A percentile compares a stretch with the other conserved stretches of the same genome.
phyloP scores from a whole-genome alignment of 2,113 vertebrate species.

The Acrocephalus kingi region DNA sequence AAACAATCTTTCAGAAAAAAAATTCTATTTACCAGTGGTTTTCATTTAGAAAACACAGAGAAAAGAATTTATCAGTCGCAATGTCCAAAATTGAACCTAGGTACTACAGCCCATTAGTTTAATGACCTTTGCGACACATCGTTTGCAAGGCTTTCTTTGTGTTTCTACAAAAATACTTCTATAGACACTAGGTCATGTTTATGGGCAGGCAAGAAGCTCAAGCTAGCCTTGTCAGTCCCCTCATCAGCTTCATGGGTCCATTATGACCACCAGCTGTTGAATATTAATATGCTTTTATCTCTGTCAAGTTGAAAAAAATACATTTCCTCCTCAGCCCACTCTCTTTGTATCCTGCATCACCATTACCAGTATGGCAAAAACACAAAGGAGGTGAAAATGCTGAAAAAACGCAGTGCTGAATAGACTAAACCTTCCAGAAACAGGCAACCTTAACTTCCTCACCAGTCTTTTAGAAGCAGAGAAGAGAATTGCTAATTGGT shows the following conservation, averaged over 20 bases:
- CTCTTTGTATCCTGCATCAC: neutral
- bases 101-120: neutral
- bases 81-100: neutral
- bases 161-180: neutral
- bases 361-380: neutral
- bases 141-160: neutral
- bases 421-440: neutral
- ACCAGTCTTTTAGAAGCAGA: neutral
- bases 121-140: neutral
- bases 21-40: neutral
- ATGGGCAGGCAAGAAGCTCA: neutral
- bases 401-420: neutral
- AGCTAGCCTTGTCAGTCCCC: neutral
- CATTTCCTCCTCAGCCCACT: neutral
- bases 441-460: neutral
- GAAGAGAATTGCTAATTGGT: conserved; percentile 49
- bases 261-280: neutral
- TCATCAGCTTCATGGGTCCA: neutral
- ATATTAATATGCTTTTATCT: neutral
- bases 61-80: neutral
- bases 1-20: neutral
- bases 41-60: neutral
- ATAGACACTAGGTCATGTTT: neutral
- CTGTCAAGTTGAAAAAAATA: neutral
- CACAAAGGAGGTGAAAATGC: neutral